Evolutionary conservation across 2,113 vertebrate genomes (phyloP).

Genomic region (Charadrius vociferus): DNA sequence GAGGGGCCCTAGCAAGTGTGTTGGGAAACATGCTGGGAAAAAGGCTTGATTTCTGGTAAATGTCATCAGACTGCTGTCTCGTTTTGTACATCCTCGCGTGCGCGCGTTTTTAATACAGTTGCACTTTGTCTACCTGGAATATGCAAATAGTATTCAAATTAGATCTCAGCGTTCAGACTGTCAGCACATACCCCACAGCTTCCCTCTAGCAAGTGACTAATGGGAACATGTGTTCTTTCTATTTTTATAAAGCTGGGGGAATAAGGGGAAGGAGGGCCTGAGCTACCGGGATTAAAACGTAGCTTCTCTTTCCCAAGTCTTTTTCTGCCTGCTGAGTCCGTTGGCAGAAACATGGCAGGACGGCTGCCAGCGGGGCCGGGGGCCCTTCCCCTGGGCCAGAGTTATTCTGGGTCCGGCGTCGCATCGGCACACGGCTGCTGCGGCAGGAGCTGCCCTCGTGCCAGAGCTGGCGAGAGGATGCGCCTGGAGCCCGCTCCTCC

Average conservation of each 20-base stretch:
- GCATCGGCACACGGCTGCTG: accelerated
- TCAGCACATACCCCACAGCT: conserved; percentile 75
- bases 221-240: conserved; percentile 81
- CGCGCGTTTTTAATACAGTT: neutral
- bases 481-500: accelerated
- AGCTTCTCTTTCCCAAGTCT: neutral
- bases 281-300: neutral
- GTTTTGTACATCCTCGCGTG: neutral
- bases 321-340: neutral
- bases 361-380: neutral
- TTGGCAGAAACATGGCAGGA: neutral
- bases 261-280: conserved; percentile 21
- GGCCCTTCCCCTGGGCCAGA: neutral
- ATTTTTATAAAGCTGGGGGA: conserved; percentile 61
- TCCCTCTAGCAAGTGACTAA: conserved; percentile 79
- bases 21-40: conserved; percentile 3
- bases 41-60: conserved; percentile 15
- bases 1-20: conserved; percentile 42
- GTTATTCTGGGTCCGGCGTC: neutral
- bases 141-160: conserved; percentile 81
- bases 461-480: neutral
- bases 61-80: conserved; percentile 44
- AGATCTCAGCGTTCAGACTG: conserved; percentile 49
- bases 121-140: conserved; percentile 72
- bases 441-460: neutral